These are phyloP conservation scores for Macrotis lagotis DNA, from an alignment of 2,113 vertebrate genomes.

Conservation along the genomic window DNA sequence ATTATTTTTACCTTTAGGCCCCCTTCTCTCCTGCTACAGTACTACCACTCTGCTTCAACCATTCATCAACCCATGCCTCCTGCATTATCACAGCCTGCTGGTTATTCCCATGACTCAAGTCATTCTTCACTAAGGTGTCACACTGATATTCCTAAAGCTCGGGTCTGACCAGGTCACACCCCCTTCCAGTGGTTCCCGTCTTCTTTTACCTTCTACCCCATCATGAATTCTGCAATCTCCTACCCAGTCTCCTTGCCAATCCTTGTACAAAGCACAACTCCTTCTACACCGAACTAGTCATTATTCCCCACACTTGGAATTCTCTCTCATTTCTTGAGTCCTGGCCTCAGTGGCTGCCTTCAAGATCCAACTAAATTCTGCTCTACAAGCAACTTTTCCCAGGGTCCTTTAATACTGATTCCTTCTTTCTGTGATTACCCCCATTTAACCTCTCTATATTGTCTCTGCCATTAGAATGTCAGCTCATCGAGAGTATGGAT, in stretches of 20 bases:
- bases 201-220: not conserved
- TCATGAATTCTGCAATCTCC: not conserved
- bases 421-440: not conserved
- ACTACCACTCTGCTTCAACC: too few species aligned
- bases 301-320: not conserved
- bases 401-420: not conserved
- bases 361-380: not conserved
- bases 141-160: too few species aligned
- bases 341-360: not conserved
- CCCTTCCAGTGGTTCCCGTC: too few species aligned
- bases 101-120: too few species aligned
- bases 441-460: not conserved
- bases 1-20: too few species aligned
- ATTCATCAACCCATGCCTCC: too few species aligned
- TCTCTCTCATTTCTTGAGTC: too few species aligned
- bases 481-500: not conserved
- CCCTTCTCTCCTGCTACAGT: too few species aligned
- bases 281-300: not conserved
- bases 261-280: not conserved
- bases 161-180: too few species aligned
- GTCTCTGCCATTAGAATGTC: not conserved
- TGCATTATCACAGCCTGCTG: too few species aligned
- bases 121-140: too few species aligned
- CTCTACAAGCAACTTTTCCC: not conserved
- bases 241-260: not conserved